phyloP scores from a whole-genome alignment of 1,140 invertebrate genomes.

The Drosophila parvula region DNA sequence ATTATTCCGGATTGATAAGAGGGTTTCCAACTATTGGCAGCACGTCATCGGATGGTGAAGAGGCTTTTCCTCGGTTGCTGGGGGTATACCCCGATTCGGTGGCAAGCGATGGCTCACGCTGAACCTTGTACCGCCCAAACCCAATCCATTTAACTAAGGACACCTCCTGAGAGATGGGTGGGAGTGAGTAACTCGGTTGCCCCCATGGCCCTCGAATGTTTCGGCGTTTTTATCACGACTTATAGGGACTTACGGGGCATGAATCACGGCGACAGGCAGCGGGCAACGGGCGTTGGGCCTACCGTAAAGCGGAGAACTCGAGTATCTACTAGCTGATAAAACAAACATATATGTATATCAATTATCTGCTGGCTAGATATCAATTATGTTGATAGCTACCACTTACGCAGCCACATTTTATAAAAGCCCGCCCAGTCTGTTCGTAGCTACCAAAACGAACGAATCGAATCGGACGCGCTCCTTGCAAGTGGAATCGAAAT shows the following conservation, averaged over 20 bases:
- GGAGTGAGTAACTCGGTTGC: slow-evolving; percentile 24
- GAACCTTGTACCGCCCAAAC: slow-evolving; percentile 28
- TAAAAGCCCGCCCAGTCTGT: slow-evolving; percentile 39
- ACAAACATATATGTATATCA: slow-evolving; percentile 36
- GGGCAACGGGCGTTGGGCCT: slow-evolving; percentile 10
- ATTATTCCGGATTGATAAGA: slow-evolving; percentile 21
- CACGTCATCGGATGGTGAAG: not conserved
- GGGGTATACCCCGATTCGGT: slow-evolving; percentile 19
- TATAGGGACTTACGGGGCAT: slow-evolving; percentile 21
- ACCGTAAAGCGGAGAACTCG: slow-evolving; percentile 18
- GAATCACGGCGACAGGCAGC: slow-evolving; percentile 30
- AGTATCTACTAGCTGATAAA: slow-evolving; percentile 50
- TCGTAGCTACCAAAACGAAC: slow-evolving; percentile 32
- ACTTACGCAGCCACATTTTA: slow-evolving; percentile 37
- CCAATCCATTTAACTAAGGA: slow-evolving; percentile 27
- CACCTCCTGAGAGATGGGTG: not conserved
- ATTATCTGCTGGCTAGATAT: slow-evolving; percentile 48
- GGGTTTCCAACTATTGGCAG: slow-evolving; percentile 1
- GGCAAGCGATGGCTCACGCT: slow-evolving; percentile 20
- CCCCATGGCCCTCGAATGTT: slow-evolving; percentile 21
- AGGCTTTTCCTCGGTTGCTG: slow-evolving; percentile 4
- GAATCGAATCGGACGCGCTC: slow-evolving; percentile 20
- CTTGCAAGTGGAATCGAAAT: slow-evolving; percentile 1
- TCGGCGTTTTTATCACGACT: slow-evolving; percentile 22
- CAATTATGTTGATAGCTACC: slow-evolving; percentile 44